Evolutionary conservation across 2,888 invertebrate genomes (phyloP), one percentile per base, ranked within the genome.

Genomic region (Rhyacophila evoluta): DNA sequence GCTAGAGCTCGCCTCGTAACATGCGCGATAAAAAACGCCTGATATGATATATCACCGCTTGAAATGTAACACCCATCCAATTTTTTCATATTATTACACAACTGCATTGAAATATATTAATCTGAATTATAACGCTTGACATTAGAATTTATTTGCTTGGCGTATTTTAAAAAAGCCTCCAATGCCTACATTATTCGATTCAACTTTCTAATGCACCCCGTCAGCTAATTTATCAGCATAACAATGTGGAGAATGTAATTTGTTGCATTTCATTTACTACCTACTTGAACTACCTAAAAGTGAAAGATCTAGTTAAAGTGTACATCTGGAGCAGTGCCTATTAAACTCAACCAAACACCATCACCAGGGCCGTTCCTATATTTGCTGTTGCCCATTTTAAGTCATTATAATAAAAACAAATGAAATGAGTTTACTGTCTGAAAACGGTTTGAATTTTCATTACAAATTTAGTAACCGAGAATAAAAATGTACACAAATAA

Each of bases 191-290:
- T 55, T 55, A 19, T 55, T n/a, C 19, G 55, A 55, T 8, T 25
- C 55, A 55, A 55, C 55, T 55, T 55, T 55, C 55, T 55, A 55
- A 55, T 55, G 25, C 55, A 55, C 55, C 55, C 55, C 10, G 55
- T 55, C 55, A 8, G 19, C 10, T 55, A 19, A 55, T 55, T 55
- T 55, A 55, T 55, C 55, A 25, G 55, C 19, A 55, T 19, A 55
- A 19, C 19, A 55, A 55, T 55, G 55, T 55, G 55, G 55, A 55
- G 55, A 55, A 55, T 55, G 55, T 19, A 55, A 55, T 55, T 19
- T 55, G 10, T 55, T 19, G 19, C 55, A n/a, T n/a, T 55, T 55
- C 55, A 19, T 19, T 55, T 55, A 19, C 55, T n/a, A n/a, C n/a
- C n/a, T n/a, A n/a, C n/a, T n/a, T n/a, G n/a, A n/a, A n/a, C 55